Percentiles rank a stretch among this genome's conserved stretches.
phyloP scores from a whole-genome alignment of 2,113 vertebrate genomes.

The Peromyscus polionotus region DNA sequence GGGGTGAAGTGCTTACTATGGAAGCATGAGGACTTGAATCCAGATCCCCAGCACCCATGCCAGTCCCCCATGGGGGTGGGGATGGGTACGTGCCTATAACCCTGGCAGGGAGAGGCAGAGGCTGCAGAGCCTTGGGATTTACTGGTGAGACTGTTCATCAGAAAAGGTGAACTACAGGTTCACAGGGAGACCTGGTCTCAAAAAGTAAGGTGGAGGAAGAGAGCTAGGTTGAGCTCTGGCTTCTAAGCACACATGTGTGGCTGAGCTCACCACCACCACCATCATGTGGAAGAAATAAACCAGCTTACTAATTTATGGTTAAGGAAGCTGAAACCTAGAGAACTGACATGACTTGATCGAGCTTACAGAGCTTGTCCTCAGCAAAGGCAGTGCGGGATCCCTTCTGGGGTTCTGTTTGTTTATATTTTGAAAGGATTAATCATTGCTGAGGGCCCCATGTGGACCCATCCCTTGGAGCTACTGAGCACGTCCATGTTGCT shows the following conservation, averaged over 20 bases:
- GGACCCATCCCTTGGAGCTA: not conserved
- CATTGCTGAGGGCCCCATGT: not conserved
- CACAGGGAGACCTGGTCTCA: not conserved
- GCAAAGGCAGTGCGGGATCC: not conserved
- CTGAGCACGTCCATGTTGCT: slow-evolving; percentile 12
- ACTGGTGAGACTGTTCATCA: not conserved
- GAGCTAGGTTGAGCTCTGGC: too few species aligned
- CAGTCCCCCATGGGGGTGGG: too few species aligned
- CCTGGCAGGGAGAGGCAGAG: not conserved
- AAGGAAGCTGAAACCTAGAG: slow-evolving; percentile 1
- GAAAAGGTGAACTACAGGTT: not conserved
- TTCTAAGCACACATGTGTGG: not conserved
- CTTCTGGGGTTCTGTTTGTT: not conserved
- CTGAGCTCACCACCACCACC: not conserved
- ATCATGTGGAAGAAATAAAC: not conserved
- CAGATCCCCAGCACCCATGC: not conserved
- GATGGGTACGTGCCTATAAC: not conserved
- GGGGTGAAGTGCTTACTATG: not conserved
- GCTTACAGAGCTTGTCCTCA: not conserved
- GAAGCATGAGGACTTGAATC: not conserved
- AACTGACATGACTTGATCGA: not conserved
- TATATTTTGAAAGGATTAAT: slow-evolving; percentile 25
- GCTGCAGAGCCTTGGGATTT: not conserved
- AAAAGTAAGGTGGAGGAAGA: not conserved
- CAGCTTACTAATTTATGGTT: not conserved